phyloP scores from a whole-genome alignment of 2,113 vertebrate genomes.

The Emydocephalus ijimae region DNA sequence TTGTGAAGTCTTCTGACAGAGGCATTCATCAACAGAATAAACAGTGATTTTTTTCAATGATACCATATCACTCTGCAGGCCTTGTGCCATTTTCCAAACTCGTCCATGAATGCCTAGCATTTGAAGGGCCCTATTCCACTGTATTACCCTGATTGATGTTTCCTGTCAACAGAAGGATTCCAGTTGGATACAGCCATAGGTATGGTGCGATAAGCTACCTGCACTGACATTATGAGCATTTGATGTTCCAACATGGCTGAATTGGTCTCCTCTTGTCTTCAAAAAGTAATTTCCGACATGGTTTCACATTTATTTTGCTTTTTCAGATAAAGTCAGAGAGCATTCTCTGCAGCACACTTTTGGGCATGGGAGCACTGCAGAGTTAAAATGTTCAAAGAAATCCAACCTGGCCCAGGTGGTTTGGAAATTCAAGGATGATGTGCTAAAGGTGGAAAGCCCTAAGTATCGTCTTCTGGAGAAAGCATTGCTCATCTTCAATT shows the following conservation, averaged over 20 bases:
- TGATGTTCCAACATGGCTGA: not conserved
- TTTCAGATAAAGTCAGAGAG: constrained; percentile 77
- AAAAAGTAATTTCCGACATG: constrained; percentile 55
- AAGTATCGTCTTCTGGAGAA: constrained; percentile 83
- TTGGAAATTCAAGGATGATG: constrained; percentile 81
- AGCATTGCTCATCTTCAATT: constrained; percentile 87
- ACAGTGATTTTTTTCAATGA: not conserved
- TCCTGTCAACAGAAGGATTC: not conserved
- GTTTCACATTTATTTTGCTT: constrained; percentile 75
- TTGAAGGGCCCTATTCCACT: not conserved
- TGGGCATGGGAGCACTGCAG: constrained; percentile 84
- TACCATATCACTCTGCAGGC: not conserved
- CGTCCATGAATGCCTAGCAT: not conserved
- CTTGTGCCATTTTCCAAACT: not conserved
- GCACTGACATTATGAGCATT: not conserved
- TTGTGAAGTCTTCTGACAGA: not conserved
- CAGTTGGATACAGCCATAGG: not conserved
- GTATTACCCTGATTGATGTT: not conserved
- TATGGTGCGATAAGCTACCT: not conserved
- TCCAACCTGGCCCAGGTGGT: constrained; percentile 87
- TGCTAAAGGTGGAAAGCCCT: constrained; percentile 76
- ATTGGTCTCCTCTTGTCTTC: not conserved
- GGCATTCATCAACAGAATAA: not conserved
- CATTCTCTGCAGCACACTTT: constrained; percentile 74
- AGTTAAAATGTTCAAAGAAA: constrained; percentile 83